phyloP scores from a whole-genome alignment of 2,888 invertebrate species.

The Andricus curvator region DNA sequence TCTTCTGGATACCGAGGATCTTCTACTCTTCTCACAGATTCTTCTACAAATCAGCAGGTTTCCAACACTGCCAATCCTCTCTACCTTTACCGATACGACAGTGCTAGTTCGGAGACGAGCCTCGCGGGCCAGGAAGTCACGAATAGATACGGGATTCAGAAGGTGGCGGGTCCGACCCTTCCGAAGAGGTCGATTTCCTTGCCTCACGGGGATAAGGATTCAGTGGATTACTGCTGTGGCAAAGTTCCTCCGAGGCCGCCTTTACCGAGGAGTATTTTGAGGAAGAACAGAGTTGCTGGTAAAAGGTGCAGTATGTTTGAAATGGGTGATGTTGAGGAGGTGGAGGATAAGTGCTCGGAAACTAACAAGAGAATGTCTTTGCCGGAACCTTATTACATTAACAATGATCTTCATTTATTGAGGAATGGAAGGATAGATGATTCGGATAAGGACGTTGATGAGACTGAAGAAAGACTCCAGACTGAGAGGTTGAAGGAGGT shows the following conservation, averaged over 20 bases:
- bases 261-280: constrained; percentile 86
- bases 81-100: constrained; percentile 91
- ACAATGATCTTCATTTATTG: constrained; percentile 72
- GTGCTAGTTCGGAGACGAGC: constrained; percentile 87
- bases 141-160: constrained; percentile 54
- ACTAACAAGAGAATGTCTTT: constrained; percentile 86
- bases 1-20: constrained; percentile 93
- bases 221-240: constrained; percentile 74
- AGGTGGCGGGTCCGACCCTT: constrained; percentile 80
- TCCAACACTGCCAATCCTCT: constrained; percentile 80
- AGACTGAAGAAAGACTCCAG: constrained; percentile 69
- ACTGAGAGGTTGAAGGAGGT: constrained; percentile 69
- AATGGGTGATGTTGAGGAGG: constrained; percentile 82
- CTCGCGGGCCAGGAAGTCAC: constrained; percentile 78
- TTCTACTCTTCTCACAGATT: constrained; percentile 89
- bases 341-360: constrained; percentile 78
- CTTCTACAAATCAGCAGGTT: constrained; percentile 84
- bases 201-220: constrained; percentile 77
- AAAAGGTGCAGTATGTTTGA: constrained; percentile 90
- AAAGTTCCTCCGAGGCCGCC: constrained; percentile 86
- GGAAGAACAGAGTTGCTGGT: constrained; percentile 78
- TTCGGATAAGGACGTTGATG: constrained; percentile 77
- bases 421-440: constrained; percentile 68
- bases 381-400: constrained; percentile 86
- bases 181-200: constrained; percentile 86